phyloP scores from a whole-genome alignment of 2,797 vertebrate genomes.

The Salmo trutta region DNA sequence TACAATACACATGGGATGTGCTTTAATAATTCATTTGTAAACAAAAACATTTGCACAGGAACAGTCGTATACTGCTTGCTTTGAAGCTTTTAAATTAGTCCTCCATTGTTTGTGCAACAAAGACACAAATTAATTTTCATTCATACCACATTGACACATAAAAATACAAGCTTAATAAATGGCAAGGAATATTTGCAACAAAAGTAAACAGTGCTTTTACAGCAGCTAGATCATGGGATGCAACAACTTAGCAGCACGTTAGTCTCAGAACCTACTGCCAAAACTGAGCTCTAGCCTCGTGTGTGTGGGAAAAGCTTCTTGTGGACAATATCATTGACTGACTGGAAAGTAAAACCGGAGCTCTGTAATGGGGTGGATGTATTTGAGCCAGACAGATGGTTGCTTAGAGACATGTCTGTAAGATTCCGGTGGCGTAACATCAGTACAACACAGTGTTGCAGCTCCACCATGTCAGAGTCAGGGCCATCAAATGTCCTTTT shows the following conservation, averaged over 20 bases:
- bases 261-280: background rate
- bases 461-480: background rate
- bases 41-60: slow-evolving; percentile 58
- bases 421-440: background rate
- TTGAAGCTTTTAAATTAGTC: slow-evolving; percentile 60
- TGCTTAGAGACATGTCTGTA: background rate
- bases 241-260: slow-evolving; percentile 24
- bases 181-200: slow-evolving; percentile 47
- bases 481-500: background rate
- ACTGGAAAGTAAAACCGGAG: slow-evolving; percentile 14
- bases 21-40: slow-evolving; percentile 62
- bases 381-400: background rate
- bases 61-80: slow-evolving; percentile 56
- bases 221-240: slow-evolving; percentile 8
- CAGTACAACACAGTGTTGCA: background rate
- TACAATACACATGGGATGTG: slow-evolving; percentile 56
- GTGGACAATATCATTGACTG: background rate
- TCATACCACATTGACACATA: slow-evolving; percentile 48
- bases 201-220: slow-evolving; percentile 50
- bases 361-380: background rate
- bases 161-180: slow-evolving; percentile 19
- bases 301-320: background rate
- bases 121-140: slow-evolving; percentile 41
- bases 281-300: background rate
- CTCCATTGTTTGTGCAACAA: slow-evolving; percentile 51